Percentiles rank a stretch among this genome's conserved stretches.
These are phyloP conservation scores for Ormyrus rosae DNA, from an alignment of 2,888 invertebrate species.

Conservation along the genomic window DNA sequence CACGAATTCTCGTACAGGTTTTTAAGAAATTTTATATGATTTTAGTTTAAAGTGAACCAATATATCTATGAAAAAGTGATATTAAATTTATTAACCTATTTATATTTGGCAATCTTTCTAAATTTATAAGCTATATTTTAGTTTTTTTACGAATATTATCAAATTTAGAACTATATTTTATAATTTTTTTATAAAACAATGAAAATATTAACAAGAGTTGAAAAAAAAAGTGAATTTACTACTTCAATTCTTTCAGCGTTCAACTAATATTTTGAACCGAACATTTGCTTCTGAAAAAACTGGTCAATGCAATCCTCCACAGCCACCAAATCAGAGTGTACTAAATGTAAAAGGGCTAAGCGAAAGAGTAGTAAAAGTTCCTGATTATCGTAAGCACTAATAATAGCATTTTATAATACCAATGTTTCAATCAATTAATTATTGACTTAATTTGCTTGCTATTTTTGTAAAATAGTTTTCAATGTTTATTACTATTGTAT, in stretches of 20 bases:
- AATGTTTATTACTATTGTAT: too few relatives aligned
- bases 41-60: neutral
- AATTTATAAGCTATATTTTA: neutral
- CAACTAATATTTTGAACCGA: conserved; percentile 2
- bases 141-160: conserved; percentile 1
- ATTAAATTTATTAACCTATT: conserved; percentile 10
- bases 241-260: conserved; percentile 30
- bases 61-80: conserved; percentile 1
- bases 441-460: too few relatives aligned
- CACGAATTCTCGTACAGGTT: conserved; percentile 57
- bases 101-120: neutral
- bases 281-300: conserved; percentile 17
- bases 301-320: conserved; percentile 47
- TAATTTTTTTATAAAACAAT: neutral
- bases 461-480: too few relatives aligned
- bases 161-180: neutral
- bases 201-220: neutral
- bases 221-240: conserved; percentile 8
- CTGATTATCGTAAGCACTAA: conserved; percentile 64
- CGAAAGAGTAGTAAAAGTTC: conserved; percentile 70
- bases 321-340: conserved; percentile 58
- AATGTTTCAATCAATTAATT: too few relatives aligned
- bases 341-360: conserved; percentile 82
- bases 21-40: neutral
- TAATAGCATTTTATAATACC: neutral